A percentile compares a stretch with the other conserved stretches of the same genome.
Evolutionary conservation across 2,888 invertebrate species (phyloP).

Genomic region (Ceramica pisi): DNA sequence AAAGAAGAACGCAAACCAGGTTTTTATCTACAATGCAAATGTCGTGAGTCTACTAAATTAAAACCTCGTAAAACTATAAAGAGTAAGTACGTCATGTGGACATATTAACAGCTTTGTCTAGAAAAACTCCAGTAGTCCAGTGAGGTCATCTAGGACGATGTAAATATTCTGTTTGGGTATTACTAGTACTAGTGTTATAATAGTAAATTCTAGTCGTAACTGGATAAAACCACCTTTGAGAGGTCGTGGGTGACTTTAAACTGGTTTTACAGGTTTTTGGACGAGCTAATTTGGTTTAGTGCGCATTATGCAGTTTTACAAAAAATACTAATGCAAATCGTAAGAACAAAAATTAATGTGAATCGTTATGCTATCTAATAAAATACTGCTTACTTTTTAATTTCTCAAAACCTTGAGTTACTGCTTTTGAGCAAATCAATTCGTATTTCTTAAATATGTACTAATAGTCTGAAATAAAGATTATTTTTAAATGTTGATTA

Average conservation of each 20-base stretch:
- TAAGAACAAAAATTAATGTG: too few relatives aligned
- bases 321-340: slow-evolving; percentile 7
- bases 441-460: too few relatives aligned
- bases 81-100: slow-evolving; percentile 5
- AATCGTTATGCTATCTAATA: background rate
- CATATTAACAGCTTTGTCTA: slow-evolving; percentile 14
- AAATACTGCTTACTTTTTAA: background rate
- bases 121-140: slow-evolving; percentile 2
- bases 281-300: background rate
- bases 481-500: background rate
- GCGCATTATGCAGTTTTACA: slow-evolving; percentile 8
- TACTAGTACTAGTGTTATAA: slow-evolving; percentile 1
- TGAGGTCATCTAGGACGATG: slow-evolving; percentile 28
- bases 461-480: too few relatives aligned
- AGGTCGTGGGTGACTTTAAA: slow-evolving; percentile 31
- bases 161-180: background rate
- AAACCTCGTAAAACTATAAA: slow-evolving; percentile 26
- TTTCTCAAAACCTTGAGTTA: background rate
- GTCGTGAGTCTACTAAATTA: slow-evolving; percentile 1
- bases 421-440: too few relatives aligned
- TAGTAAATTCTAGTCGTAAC: slow-evolving; percentile 4
- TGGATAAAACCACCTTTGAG: background rate
- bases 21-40: background rate
- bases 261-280: slow-evolving; percentile 11
- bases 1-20: background rate